Conservation (phyloP, 2,888 invertebrate genomes). For the Atrina japonica region DNA sequence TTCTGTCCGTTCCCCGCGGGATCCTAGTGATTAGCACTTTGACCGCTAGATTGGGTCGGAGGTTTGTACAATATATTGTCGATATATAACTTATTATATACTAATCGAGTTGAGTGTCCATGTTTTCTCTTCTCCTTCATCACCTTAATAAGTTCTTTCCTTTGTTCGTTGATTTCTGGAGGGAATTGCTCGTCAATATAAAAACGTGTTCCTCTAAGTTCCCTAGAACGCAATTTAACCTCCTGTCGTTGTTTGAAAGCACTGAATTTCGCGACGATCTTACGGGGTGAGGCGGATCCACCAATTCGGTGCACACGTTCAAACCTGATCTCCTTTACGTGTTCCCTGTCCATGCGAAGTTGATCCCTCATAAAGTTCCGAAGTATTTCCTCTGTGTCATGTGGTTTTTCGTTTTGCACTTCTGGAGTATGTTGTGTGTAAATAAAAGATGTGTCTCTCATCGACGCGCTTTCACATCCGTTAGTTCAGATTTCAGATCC, state of each 20-base stretch:
- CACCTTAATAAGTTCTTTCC: too few species aligned
- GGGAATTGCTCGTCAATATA: neutral
- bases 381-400: neutral
- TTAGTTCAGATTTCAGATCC: conserved; percentile 2
- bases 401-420: neutral
- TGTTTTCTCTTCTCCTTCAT: too few species aligned
- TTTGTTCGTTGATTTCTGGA: too few species aligned
- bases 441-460: neutral
- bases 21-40: neutral
- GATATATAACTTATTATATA: neutral
- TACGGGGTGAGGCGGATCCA: neutral
- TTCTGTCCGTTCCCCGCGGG: neutral
- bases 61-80: too few species aligned
- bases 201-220: neutral
- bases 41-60: too few species aligned
- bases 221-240: neutral
- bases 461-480: neutral
- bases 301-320: neutral
- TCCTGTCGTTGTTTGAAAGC: neutral
- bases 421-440: neutral
- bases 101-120: too few species aligned
- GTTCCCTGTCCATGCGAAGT: neutral
- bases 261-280: conserved; percentile 4
- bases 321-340: neutral
- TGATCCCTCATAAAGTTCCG: neutral